phyloP scores from a whole-genome alignment of 2,797 vertebrate genomes.

The Sebastes steindachneri region DNA sequence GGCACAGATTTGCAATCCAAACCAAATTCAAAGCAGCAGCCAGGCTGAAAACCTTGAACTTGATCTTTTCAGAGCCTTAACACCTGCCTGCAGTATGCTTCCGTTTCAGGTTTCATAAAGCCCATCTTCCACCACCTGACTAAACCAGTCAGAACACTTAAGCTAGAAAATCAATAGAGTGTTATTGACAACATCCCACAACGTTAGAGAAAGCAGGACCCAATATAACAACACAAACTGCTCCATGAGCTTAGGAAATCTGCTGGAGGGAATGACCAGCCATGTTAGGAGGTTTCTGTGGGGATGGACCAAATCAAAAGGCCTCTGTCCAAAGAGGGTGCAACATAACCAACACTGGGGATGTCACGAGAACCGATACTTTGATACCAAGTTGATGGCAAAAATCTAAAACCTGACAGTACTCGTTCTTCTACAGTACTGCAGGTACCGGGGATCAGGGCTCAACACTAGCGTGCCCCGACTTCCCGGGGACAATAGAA shows the following conservation, averaged over 20 bases:
- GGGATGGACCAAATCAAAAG: constrained; percentile 4
- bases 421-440: too few relatives aligned
- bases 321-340: background rate
- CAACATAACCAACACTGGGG: background rate
- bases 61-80: constrained; percentile 11
- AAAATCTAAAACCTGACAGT: too few relatives aligned
- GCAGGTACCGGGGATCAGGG: too few relatives aligned
- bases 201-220: constrained; percentile 19
- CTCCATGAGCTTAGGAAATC: background rate
- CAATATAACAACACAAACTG: background rate
- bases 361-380: background rate
- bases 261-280: background rate
- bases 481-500: too few relatives aligned
- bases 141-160: constrained; percentile 29
- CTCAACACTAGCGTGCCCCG: too few relatives aligned
- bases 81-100: constrained; percentile 1
- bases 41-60: constrained; percentile 17
- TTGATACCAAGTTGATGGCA: too few relatives aligned
- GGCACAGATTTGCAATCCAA: constrained; percentile 78
- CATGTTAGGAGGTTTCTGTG: background rate
- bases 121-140: background rate
- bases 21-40: constrained; percentile 79
- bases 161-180: constrained; percentile 22
- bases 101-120: constrained; percentile 21
- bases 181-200: background rate